Evolutionary conservation across 2,888 invertebrate genomes (phyloP), one percentile per base, ranked within the genome.

Genomic region (Drosophila eohydei): DNA sequence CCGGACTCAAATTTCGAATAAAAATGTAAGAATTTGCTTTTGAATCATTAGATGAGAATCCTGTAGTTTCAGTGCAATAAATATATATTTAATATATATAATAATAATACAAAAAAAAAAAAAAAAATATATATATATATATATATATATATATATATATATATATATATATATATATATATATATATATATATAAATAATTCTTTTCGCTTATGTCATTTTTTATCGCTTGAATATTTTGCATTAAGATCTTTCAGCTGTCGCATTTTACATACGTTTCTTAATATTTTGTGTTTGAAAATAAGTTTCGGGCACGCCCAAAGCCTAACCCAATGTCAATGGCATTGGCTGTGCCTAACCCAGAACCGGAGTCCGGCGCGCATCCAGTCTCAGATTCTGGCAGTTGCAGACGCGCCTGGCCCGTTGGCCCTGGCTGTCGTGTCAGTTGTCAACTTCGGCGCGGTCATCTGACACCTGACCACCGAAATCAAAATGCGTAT

Each of bases 371-470:
- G 16, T 9, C 57, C 3, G 26, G 9, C 2, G 30, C 21, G 16
- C 30, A 54, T 9, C 30, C 48, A 36, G 8, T 34, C 6, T 26
- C 28, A 21, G 43, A 43, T 50, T 21, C 21, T 21, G 21, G 21
- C 21, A 21, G 21, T 21, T 21, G 21, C 21, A 21, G 21, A 1
- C 21, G 14, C 41, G 36, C 11, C 26, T 26, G 43, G 21, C 43
- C 28, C 4, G 46, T 51, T 69, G 76, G 69, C 69, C 69, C 60
- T 74, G 76, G 65, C 61, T 56, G 81, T 78, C 89, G 78, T 74
- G 71, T 89, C 89, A 83, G 89, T 84, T 84, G 84, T 89, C 84
- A 87, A 88, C 87, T 87, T 81, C 78, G 66, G 70, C 61, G 75
- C 69, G 74, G 73, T 74, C 74, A 64, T 69, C 85, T 82, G 83